phyloP scores from a whole-genome alignment of 2,888 invertebrate genomes.

The Spatulosminthurus flaviceps region DNA sequence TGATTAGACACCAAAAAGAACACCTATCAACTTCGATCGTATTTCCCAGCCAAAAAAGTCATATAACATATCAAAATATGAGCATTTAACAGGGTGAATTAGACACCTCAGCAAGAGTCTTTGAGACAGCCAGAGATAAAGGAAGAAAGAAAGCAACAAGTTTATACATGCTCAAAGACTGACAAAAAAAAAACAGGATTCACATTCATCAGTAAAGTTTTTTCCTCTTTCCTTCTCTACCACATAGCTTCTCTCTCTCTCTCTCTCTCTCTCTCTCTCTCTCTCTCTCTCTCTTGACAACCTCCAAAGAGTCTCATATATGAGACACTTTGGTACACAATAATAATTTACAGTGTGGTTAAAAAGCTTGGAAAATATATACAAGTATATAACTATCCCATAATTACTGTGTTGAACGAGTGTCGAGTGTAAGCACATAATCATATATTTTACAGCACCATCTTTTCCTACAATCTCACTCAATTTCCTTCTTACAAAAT shows the following conservation, averaged over 20 bases:
- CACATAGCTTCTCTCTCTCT: neutral
- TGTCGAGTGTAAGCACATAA: slow-evolving; percentile 27
- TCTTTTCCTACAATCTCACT: slow-evolving; percentile 19
- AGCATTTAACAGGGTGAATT: neutral
- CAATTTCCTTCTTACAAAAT: no score
- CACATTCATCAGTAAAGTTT: slow-evolving; percentile 14
- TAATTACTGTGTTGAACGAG: slow-evolving; percentile 28
- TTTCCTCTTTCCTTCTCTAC: no score
- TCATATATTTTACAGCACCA: slow-evolving; percentile 1
- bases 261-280: neutral
- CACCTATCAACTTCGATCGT: slow-evolving; percentile 18
- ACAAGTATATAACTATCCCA: slow-evolving; percentile 22
- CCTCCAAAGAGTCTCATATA: slow-evolving; percentile 28
- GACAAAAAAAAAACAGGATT: slow-evolving; percentile 27
- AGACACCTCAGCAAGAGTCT: neutral
- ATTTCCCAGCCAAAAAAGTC: slow-evolving; percentile 5
- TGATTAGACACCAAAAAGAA: slow-evolving; percentile 16
- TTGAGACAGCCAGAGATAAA: neutral
- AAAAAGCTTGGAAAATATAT: slow-evolving; percentile 33
- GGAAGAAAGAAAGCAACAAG: slow-evolving; percentile 11
- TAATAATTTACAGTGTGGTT: slow-evolving; percentile 41
- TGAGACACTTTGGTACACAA: slow-evolving; percentile 29
- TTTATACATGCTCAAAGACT: slow-evolving; percentile 16
- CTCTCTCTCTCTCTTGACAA: neutral
- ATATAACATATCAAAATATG: slow-evolving; percentile 3